These are phyloP conservation scores for Cyclina sinensis DNA, from an alignment of 1,140 invertebrate species.

Conservation along the genomic window DNA sequence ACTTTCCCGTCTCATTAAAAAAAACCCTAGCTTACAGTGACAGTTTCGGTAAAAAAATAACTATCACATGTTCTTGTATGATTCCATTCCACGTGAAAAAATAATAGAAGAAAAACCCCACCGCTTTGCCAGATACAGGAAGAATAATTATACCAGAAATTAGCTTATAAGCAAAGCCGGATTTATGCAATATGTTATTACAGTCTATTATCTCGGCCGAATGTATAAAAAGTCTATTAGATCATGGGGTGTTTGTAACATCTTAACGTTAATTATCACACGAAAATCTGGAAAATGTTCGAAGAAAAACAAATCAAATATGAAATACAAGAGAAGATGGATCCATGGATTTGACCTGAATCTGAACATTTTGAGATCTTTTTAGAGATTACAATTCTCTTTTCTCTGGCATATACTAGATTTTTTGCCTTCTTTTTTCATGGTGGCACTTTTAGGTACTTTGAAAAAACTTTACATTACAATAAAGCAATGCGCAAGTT, in stretches of 20 bases:
- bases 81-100: too few relatives aligned
- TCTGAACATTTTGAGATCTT: not conserved
- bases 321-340: slow-evolving; percentile 4
- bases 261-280: slow-evolving; percentile 23
- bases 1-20: too few relatives aligned
- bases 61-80: too few relatives aligned
- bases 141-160: slow-evolving; percentile 22
- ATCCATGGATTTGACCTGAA: not conserved
- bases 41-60: too few relatives aligned
- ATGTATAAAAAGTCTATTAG: slow-evolving; percentile 20
- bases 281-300: slow-evolving; percentile 20
- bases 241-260: not conserved
- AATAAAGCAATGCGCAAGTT: too few relatives aligned
- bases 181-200: slow-evolving; percentile 18
- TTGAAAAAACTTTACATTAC: too few relatives aligned
- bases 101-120: not conserved
- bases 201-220: not conserved
- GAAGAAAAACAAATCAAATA: slow-evolving; percentile 23
- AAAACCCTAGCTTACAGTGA: too few relatives aligned
- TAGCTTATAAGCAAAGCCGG: slow-evolving; percentile 14
- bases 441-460: too few relatives aligned
- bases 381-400: not conserved
- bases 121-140: not conserved
- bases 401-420: not conserved
- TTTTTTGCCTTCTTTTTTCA: too few relatives aligned